phyloP scores from a whole-genome alignment of 2,113 vertebrate genomes.

The Neopipo cinnamomea region DNA sequence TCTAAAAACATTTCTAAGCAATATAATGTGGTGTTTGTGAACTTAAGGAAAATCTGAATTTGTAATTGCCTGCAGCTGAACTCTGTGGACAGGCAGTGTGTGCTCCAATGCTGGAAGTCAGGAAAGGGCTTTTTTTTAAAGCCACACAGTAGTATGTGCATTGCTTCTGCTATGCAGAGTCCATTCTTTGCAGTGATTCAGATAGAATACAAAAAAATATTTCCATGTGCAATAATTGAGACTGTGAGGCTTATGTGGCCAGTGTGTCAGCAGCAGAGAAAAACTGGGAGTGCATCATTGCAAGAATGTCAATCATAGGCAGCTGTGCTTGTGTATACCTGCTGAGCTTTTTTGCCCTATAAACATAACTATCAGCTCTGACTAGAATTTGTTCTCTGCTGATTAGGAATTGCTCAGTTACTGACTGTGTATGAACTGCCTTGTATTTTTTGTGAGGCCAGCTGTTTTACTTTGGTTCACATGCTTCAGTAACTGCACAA shows the following conservation, averaged over 20 bases:
- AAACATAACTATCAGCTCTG: neutral
- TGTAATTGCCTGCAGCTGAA: neutral
- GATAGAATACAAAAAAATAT: neutral
- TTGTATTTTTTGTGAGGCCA: neutral
- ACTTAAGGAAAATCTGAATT: neutral
- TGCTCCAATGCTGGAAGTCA: neutral
- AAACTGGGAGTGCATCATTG: neutral
- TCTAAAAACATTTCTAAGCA: neutral
- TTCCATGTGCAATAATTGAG: neutral
- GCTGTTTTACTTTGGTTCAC: neutral
- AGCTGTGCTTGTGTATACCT: neutral
- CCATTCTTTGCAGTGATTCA: neutral
- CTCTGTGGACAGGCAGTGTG: neutral
- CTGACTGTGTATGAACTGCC: fast-evolving
- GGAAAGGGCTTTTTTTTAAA: neutral
- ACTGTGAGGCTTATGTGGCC: neutral
- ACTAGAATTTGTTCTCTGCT: neutral
- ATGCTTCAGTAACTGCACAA: neutral
- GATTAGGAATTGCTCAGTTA: neutral
- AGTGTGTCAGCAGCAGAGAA: neutral
- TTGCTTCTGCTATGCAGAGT: neutral
- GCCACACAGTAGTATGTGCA: fast-evolving
- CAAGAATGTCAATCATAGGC: neutral
- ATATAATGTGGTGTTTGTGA: neutral
- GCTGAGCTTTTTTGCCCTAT: neutral